Base-by-base conservation (phyloP, 2,797 vertebrate species). In the Sus cebifrons region DNA sequence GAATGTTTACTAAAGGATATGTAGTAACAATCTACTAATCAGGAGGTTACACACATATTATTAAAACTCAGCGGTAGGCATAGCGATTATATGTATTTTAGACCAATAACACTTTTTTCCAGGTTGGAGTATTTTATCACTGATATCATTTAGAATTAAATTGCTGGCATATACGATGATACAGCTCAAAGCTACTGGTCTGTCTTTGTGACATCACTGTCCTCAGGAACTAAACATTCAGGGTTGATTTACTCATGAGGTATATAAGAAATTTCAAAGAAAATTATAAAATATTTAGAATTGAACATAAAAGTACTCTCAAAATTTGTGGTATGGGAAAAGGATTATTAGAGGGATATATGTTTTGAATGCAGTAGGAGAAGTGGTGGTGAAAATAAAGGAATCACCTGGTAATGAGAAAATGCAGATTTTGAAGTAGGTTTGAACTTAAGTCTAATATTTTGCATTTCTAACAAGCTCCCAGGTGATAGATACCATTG, bases 181-280 rank as follows among this genome's bases (percentile, higher is more conserved):
- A 90, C 58, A 91, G 65, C 67, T 82, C 27, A 77, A 67, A 58
- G 17, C 23, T 65, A 23, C 16, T 77, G 36, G 40, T 65, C 6
- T 85, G 11, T 62, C 23, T 17, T 83, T 86, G 15, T 49, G 65
- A 49, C 12, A 81, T 27, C 29, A 27, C 40, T 91, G 5, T 73
- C 23, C n/a, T 64, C 65, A 67, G 83, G 91, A 86, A 81, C 17
- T 49, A 60, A 62, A 49, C 52, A 68, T 13, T 65, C 21, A 73
- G 67, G 4, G 65, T 79, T 44, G 58, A 65, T 49, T 86, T 67
- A 79, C 58, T 91, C 49, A 52, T 3, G 44, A 95, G 20, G 65
- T 91, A 79, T 56, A 54, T 54, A 75, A 93, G 85, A 82, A 83
- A 78, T 71, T 68, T 90, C 44, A 71, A 64, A 62, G n/a, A 71